Percentiles rank a stretch among this genome's conserved stretches.
Evolutionary conservation across 2,797 vertebrate genomes (phyloP).

Genomic region (Sebastes matsubarae): DNA sequence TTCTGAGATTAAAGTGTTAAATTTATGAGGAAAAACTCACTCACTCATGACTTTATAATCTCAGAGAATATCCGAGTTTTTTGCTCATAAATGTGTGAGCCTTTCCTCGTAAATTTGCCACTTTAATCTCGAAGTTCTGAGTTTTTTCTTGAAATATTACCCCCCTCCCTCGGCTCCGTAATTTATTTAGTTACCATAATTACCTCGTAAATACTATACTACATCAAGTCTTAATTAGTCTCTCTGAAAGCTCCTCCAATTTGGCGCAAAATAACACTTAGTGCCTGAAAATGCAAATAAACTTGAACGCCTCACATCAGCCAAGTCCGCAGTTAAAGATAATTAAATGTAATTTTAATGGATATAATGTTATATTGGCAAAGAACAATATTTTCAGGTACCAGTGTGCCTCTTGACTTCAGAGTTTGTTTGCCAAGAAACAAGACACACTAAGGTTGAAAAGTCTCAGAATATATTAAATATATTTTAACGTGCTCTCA

Average conservation of each 20-base stretch:
- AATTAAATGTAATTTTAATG: not conserved
- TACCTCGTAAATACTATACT: not conserved
- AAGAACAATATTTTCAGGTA: not conserved
- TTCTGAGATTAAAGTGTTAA: too few species aligned
- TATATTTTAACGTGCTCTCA: not conserved
- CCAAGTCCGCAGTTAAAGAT: not conserved
- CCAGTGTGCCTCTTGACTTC: not conserved
- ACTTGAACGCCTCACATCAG: too few species aligned
- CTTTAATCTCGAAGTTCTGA: too few species aligned
- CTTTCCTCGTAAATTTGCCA: too few species aligned
- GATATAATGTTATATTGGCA: too few species aligned
- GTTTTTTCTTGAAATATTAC: too few species aligned
- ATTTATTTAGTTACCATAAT: too few species aligned
- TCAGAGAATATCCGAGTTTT: too few species aligned
- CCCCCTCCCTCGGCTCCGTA: too few species aligned
- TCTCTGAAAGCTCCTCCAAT: not conserved
- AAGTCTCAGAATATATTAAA: not conserved
- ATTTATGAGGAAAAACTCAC: too few species aligned
- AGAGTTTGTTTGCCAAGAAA: not conserved
- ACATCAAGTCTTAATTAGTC: not conserved
- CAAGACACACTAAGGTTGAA: not conserved
- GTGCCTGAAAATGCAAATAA: not conserved
- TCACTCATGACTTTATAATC: not conserved
- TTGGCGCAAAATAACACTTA: too few species aligned
- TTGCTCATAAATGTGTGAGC: not conserved